Percentiles rank a stretch among this genome's conserved stretches.
Evolutionary conservation across 2,113 vertebrate genomes (phyloP).

Genomic region (Gallinago undulata): DNA sequence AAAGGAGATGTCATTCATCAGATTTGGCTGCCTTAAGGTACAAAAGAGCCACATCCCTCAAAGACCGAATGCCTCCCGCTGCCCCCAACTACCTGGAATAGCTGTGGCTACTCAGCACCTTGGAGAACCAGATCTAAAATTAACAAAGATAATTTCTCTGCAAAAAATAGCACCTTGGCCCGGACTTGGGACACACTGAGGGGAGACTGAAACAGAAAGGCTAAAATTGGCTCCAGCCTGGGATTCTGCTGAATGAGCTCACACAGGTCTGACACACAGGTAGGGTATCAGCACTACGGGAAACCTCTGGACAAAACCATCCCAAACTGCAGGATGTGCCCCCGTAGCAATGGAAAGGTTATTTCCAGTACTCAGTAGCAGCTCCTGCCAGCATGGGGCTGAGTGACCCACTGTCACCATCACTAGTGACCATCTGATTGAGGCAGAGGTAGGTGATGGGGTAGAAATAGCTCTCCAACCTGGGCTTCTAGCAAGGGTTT

Average conservation of each 20-base stretch:
- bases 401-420: neutral
- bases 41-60: neutral
- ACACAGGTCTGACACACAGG: neutral
- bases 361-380: neutral
- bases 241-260: neutral
- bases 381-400: neutral
- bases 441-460: neutral
- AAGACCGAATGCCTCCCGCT: rapidly evolving
- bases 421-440: neutral
- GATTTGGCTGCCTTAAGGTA: neutral
- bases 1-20: neutral
- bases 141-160: neutral
- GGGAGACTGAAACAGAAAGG: neutral
- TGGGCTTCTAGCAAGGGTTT: neutral
- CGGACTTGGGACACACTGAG: neutral
- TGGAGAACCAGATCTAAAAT: neutral
- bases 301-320: neutral
- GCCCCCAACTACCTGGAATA: neutral
- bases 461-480: neutral
- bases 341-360: neutral
- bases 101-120: neutral
- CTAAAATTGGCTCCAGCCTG: neutral
- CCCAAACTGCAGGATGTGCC: neutral
- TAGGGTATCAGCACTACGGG: rapidly evolving
- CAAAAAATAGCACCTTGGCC: conserved; percentile 6